Percentiles rank a stretch among this genome's conserved stretches.
Conservation (phyloP, 92 coral and sea anemone species). For the Epizoanthus scotinus region DNA sequence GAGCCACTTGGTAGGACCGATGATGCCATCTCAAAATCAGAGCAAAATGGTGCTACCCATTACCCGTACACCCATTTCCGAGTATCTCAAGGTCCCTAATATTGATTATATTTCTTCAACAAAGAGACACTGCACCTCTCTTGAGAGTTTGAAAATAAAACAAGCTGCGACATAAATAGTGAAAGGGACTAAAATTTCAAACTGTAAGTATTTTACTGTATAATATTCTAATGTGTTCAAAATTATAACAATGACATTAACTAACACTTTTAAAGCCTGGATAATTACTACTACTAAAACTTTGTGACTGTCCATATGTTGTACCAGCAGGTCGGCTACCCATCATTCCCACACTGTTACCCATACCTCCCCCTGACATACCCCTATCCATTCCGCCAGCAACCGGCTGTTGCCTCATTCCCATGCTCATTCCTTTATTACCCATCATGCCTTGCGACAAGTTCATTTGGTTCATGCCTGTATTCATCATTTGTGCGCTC, state of each 20-base stretch:
- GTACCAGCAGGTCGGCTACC: slow-evolving; percentile 56
- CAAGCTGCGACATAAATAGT: not conserved
- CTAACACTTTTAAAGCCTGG: slow-evolving; percentile 80
- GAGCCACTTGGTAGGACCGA: too few relatives aligned
- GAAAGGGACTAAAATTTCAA: not conserved
- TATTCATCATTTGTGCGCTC: slow-evolving; percentile 58
- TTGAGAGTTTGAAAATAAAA: not conserved
- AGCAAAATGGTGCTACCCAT: too few relatives aligned
- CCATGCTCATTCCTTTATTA: slow-evolving; percentile 53
- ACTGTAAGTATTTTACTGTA: not conserved
- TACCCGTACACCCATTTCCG: too few relatives aligned
- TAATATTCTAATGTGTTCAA: not conserved
- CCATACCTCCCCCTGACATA: slow-evolving; percentile 53
- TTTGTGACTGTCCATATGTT: slow-evolving; percentile 65
- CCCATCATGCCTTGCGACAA: slow-evolving; percentile 48
- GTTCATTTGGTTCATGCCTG: slow-evolving; percentile 77
- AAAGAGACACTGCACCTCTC: not conserved
- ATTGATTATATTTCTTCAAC: too few relatives aligned
- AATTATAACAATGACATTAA: slow-evolving; percentile 36
- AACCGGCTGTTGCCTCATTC: slow-evolving; percentile 62
- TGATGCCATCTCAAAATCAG: too few relatives aligned
- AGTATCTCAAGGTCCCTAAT: too few relatives aligned
- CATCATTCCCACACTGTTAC: slow-evolving; percentile 38
- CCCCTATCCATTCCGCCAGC: slow-evolving; percentile 50
- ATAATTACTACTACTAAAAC: slow-evolving; percentile 64